Evolutionary conservation across 2,797 vertebrate genomes (phyloP).

Genomic region (Rhinogobio ventralis): DNA sequence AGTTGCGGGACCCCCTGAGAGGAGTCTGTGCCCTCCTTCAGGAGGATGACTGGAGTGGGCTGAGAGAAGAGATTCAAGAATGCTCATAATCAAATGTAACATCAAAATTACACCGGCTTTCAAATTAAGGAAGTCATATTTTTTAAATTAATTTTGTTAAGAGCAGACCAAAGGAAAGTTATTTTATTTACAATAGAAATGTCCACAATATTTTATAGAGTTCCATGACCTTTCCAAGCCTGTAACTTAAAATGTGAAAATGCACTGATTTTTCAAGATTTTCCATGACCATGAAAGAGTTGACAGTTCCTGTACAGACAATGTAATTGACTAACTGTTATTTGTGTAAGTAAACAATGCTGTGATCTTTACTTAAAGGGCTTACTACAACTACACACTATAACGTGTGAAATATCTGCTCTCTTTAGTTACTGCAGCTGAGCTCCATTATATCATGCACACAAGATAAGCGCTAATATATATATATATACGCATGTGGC

Average conservation of each 20-base stretch:
- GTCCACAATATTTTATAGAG: not conserved
- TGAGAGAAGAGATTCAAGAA: constrained; percentile 46
- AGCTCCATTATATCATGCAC: not conserved
- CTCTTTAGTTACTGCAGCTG: not conserved
- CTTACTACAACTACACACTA: not conserved
- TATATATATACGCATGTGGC: not conserved
- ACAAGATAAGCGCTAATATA: not conserved
- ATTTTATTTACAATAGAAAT: not conserved
- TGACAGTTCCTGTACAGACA: not conserved
- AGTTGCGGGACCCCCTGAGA: constrained; percentile 97
- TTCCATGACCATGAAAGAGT: not conserved
- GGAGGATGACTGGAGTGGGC: constrained; percentile 82
- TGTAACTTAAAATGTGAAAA: not conserved
- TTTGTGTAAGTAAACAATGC: too few relatives aligned
- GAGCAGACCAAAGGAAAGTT: fast-evolving
- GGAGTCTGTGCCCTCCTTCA: constrained; percentile 96
- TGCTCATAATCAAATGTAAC: not conserved
- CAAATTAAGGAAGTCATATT: too few relatives aligned
- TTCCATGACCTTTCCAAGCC: not conserved
- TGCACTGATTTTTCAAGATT: not conserved
- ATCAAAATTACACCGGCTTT: not conserved
- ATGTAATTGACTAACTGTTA: not conserved
- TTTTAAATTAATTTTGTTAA: too few relatives aligned
- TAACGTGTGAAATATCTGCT: not conserved
- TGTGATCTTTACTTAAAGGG: not conserved